Evolutionary conservation across 2,113 vertebrate genomes (phyloP).

Genomic region (Bubo bubo): DNA sequence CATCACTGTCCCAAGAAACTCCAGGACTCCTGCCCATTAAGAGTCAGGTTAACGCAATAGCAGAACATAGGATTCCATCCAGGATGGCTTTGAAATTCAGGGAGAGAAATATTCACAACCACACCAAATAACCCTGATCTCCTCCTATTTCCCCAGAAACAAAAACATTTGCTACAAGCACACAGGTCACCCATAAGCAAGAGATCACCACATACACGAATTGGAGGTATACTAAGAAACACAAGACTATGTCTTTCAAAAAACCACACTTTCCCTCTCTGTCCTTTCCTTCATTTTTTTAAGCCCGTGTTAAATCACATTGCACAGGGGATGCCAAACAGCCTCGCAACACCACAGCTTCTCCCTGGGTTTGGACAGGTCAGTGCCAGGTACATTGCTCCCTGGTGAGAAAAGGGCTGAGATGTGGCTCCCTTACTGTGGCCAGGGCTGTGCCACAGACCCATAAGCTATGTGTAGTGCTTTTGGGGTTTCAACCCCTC

Average conservation of each 20-base stretch:
- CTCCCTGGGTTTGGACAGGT: not conserved
- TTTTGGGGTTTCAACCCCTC: not conserved
- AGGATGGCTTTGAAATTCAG: not conserved
- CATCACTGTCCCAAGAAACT: not conserved
- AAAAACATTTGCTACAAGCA: not conserved
- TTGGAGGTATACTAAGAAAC: not conserved
- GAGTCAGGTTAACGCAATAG: not conserved
- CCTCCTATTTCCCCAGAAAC: not conserved
- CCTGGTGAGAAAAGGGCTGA: not conserved
- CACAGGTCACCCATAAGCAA: not conserved
- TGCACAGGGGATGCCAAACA: not conserved
- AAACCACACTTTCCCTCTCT: accelerated
- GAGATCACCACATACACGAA: not conserved
- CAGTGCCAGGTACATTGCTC: accelerated
- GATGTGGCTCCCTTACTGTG: accelerated
- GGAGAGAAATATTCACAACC: not conserved
- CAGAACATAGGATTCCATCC: not conserved
- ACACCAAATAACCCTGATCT: not conserved
- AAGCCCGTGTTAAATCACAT: not conserved
- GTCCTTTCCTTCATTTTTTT: not conserved
- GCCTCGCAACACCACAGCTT: not conserved
- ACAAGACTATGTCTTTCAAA: not conserved
- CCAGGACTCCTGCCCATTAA: not conserved
- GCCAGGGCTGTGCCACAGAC: not conserved
- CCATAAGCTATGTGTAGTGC: not conserved